Evolutionary conservation across 2,113 vertebrate species (phyloP).

Genomic region (Osmerus mordax): DNA sequence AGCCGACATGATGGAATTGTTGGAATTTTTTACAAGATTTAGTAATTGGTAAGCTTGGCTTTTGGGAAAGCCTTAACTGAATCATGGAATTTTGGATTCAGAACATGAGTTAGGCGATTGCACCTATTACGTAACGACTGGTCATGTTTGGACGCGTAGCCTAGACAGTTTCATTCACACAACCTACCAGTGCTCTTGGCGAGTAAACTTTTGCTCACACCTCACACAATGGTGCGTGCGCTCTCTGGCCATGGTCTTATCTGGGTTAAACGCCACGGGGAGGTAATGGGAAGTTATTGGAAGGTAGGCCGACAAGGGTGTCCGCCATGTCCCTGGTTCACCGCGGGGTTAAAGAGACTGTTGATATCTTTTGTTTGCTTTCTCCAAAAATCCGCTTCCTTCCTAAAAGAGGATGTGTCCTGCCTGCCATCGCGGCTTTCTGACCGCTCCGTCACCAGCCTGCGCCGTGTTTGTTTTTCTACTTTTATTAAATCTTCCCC

Average conservation of each 20-base stretch:
- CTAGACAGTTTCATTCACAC: too few species aligned
- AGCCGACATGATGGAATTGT: too few species aligned
- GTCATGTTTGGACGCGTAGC: too few species aligned
- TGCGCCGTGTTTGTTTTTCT: slow-evolving; percentile 83
- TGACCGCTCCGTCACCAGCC: slow-evolving; percentile 57
- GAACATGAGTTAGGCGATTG: too few species aligned
- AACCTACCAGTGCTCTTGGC: not conserved
- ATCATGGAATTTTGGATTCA: too few species aligned
- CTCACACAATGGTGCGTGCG: slow-evolving; percentile 40
- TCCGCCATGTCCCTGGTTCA: slow-evolving; percentile 82
- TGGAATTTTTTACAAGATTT: too few species aligned
- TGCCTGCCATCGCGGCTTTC: slow-evolving; percentile 56
- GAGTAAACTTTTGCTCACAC: slow-evolving; percentile 11
- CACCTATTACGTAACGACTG: too few species aligned
- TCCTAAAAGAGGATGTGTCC: slow-evolving; percentile 85
- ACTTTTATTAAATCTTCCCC: slow-evolving; percentile 76
- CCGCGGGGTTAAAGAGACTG: slow-evolving; percentile 79
- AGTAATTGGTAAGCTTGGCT: too few species aligned
- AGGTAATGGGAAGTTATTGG: slow-evolving; percentile 87
- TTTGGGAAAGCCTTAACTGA: too few species aligned
- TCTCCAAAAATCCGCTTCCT: slow-evolving; percentile 81
- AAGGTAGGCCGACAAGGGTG: slow-evolving; percentile 68
- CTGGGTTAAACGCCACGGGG: slow-evolving; percentile 76
- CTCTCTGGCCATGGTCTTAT: slow-evolving; percentile 31
- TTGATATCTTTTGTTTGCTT: slow-evolving; percentile 82